These are phyloP conservation scores for Drosophila micromelanica DNA, from an alignment of 1,140 invertebrate genomes.

Conservation along the genomic window DNA sequence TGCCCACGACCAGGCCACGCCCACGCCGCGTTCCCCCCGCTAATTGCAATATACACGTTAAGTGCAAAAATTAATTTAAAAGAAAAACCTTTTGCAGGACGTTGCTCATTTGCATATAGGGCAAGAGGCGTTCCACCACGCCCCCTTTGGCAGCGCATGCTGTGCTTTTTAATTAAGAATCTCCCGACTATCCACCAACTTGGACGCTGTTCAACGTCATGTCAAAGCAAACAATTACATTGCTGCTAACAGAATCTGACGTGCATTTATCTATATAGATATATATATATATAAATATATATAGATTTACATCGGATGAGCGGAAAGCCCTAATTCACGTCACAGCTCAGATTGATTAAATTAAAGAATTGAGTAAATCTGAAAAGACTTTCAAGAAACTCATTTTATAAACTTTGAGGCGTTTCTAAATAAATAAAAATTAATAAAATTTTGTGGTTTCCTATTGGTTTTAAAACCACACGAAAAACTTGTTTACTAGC, in stretches of 20 bases:
- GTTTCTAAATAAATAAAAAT: no score
- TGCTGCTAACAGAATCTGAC: constrained; percentile 20
- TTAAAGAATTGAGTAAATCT: not conserved
- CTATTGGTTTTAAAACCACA: not conserved
- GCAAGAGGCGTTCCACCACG: not conserved
- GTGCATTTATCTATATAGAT: not conserved
- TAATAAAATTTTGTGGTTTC: no score
- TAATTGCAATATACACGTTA: constrained; percentile 75
- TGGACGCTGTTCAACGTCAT: constrained; percentile 13
- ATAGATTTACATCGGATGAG: not conserved
- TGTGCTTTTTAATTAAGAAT: constrained; percentile 80
- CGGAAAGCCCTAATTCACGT: not conserved
- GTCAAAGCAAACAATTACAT: constrained; percentile 63
- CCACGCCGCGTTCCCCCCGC: constrained; percentile 6
- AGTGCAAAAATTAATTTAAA: constrained; percentile 79
- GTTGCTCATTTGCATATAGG: constrained; percentile 63
- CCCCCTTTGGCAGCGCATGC: constrained; percentile 42
- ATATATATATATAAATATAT: no score
- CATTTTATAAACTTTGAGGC: no score
- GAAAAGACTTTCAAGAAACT: not conserved
- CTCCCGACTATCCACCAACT: constrained; percentile 19
- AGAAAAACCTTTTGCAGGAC: constrained; percentile 33
- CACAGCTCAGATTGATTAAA: not conserved
- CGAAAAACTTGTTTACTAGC: not conserved
- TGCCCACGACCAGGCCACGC: constrained; percentile 4